Evolutionary conservation across 2,888 invertebrate genomes (phyloP).

Genomic region (Caenorhabditis japonica): DNA sequence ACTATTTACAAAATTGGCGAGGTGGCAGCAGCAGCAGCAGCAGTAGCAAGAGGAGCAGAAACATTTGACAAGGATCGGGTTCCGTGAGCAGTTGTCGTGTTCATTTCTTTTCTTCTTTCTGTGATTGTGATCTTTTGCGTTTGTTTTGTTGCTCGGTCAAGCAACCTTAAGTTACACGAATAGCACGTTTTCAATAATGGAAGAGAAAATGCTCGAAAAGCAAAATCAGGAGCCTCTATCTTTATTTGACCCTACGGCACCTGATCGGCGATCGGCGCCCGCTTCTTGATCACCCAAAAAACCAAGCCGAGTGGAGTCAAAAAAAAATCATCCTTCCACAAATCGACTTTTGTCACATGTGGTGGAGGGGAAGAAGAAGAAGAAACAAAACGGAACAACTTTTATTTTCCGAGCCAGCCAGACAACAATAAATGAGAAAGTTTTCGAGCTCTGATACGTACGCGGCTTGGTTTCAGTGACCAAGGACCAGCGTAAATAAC

Average conservation of each 20-base stretch:
- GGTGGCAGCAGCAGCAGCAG: not conserved
- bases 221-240: too few relatives aligned
- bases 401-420: not conserved
- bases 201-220: too few relatives aligned
- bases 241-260: too few relatives aligned
- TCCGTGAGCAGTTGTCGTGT: not conserved
- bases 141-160: too few relatives aligned
- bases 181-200: too few relatives aligned
- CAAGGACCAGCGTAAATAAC: conserved; percentile 45
- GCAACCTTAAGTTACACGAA: too few relatives aligned
- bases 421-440: conserved; percentile 3
- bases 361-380: not conserved
- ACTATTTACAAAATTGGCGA: conserved; percentile 11
- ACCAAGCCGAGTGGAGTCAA: too few relatives aligned
- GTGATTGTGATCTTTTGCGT: too few relatives aligned
- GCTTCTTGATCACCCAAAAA: too few relatives aligned
- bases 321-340: too few relatives aligned
- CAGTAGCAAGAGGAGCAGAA: not conserved
- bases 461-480: conserved; percentile 30
- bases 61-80: conserved; percentile 41
- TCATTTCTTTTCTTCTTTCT: not conserved
- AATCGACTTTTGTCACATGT: conserved; percentile 2
- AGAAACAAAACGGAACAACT: not conserved
- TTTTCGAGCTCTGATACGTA: conserved; percentile 30
- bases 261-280: too few relatives aligned